Conservation (phyloP, 2,113 vertebrate genomes). For the Melozone crissalis region DNA sequence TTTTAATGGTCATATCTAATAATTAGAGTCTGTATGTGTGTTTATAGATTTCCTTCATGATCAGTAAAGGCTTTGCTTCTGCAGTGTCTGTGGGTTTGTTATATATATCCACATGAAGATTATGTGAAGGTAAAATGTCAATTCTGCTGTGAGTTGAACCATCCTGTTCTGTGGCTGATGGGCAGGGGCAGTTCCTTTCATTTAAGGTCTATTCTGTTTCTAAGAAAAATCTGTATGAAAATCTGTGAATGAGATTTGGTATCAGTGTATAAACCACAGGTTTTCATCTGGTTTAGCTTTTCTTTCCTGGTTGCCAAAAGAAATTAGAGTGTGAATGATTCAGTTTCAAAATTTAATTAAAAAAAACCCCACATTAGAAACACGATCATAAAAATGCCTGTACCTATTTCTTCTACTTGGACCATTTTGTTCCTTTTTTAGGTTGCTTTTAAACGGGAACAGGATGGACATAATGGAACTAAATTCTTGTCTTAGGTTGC, state of each 20-base stretch:
- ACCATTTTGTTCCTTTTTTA: not conserved
- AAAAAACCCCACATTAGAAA: not conserved
- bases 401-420: not conserved
- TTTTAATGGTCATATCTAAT: not conserved
- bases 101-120: not conserved
- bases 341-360: not conserved
- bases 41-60: not conserved
- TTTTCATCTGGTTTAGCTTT: slow-evolving; percentile 34
- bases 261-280: not conserved
- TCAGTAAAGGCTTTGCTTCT: not conserved
- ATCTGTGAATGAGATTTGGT: slow-evolving; percentile 38
- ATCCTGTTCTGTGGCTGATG: not conserved
- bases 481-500: not conserved
- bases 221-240: slow-evolving; percentile 7
- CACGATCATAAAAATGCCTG: not conserved
- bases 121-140: not conserved
- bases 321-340: not conserved
- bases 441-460: not conserved
- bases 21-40: not conserved
- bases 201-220: not conserved
- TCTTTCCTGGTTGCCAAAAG: not conserved
- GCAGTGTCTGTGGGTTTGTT: not conserved
- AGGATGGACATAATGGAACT: not conserved
- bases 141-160: not conserved
- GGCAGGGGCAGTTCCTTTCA: not conserved